Conservation (phyloP, 2,113 vertebrate species). For the Bucco capensis region DNA sequence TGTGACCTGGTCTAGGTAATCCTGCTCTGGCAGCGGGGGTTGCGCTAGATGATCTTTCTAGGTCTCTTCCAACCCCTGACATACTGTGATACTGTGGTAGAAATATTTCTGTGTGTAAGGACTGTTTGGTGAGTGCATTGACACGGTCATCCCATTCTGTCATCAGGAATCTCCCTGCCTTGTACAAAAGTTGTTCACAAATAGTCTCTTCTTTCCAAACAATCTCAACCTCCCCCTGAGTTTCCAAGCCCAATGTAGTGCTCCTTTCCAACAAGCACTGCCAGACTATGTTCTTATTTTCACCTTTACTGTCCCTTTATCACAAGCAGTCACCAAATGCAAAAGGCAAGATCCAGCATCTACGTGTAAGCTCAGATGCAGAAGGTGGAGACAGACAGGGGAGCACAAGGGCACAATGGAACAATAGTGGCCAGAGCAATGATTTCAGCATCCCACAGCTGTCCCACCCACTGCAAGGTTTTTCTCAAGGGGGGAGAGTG, state of each 20-base stretch:
- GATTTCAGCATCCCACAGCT: constrained; percentile 29
- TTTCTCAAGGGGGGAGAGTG: background rate
- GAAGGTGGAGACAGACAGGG: constrained; percentile 9
- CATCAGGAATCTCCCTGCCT: background rate
- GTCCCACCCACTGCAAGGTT: background rate
- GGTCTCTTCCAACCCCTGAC: too few species aligned
- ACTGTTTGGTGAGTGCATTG: background rate
- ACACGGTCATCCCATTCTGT: background rate
- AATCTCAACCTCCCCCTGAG: background rate
- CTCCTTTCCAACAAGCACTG: background rate
- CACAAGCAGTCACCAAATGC: fast-evolving
- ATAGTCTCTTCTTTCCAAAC: background rate
- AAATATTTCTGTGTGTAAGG: background rate
- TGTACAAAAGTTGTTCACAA: background rate
- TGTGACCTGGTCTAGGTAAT: too few species aligned
- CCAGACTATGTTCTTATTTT: background rate
- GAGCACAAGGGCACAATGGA: constrained; percentile 35
- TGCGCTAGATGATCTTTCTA: too few species aligned
- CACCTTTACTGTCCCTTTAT: background rate
- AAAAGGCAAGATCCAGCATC: background rate
- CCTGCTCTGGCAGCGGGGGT: too few species aligned
- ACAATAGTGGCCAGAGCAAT: constrained; percentile 6
- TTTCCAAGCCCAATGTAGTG: background rate
- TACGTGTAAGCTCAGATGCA: background rate
- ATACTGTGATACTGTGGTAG: too few species aligned